Conservation (phyloP, 2,797 vertebrate species). For the Clarias fuscus region DNA sequence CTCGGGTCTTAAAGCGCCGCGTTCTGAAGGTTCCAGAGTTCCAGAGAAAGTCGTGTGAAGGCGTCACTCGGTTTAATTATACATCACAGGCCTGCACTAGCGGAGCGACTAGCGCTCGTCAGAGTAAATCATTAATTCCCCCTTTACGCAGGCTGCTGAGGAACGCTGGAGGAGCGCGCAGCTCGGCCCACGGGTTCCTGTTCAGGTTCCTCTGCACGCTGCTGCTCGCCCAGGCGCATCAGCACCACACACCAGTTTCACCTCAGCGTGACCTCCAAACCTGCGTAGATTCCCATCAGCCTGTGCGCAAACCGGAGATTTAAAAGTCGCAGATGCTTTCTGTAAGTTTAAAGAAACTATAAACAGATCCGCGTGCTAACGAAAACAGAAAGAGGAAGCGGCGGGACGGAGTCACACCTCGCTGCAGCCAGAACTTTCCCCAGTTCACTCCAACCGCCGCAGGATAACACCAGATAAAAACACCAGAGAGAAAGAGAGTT, state of each 20-base stretch:
- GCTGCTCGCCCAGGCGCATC: background rate
- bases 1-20: background rate
- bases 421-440: background rate
- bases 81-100: slow-evolving; percentile 38
- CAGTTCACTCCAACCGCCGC: background rate
- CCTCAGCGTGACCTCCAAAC: background rate
- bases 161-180: background rate
- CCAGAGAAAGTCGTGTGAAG: slow-evolving; percentile 15
- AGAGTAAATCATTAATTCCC: slow-evolving; percentile 50
- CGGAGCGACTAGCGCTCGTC: slow-evolving; percentile 47
- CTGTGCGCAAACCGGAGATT: background rate
- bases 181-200: slow-evolving; percentile 6
- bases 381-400: background rate
- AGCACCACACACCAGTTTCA: background rate
- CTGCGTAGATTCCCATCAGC: background rate
- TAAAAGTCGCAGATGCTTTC: background rate
- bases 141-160: slow-evolving; percentile 28
- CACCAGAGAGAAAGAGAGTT: background rate
- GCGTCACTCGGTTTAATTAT: slow-evolving; percentile 44
- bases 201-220: background rate
- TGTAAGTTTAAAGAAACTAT: background rate
- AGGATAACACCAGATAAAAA: background rate
- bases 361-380: background rate
- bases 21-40: slow-evolving; percentile 27
- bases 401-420: background rate